Conservation (phyloP, 2,888 invertebrate genomes). For the Quadroppia sp. region DNA sequence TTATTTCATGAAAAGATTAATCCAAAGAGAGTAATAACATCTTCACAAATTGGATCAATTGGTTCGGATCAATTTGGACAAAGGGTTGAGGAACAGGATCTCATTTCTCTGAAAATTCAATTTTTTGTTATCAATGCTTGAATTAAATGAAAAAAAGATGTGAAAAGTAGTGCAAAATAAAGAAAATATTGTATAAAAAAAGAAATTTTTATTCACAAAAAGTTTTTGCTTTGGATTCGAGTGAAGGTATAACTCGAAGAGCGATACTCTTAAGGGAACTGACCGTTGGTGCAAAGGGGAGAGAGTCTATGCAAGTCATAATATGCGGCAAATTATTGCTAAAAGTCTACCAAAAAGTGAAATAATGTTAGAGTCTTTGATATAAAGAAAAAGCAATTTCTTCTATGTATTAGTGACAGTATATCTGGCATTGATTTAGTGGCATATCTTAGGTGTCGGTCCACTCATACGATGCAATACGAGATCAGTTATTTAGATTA, state of each 20-base stretch:
- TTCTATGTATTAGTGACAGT: not conserved
- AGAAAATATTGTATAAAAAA: no score
- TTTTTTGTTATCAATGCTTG: no score
- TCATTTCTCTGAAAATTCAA: no score
- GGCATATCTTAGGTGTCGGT: not conserved
- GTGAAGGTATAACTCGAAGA: not conserved
- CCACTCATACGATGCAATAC: slow-evolving; percentile 8
- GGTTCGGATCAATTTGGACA: no score
- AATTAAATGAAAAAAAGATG: no score
- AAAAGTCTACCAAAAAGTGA: not conserved
- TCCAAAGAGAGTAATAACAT: no score
- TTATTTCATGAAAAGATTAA: no score
- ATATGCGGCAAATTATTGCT: not conserved
- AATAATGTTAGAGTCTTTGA: not conserved
- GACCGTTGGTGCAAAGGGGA: slow-evolving; percentile 7
- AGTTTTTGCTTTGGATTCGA: not conserved
- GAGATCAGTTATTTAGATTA: slow-evolving; percentile 12
- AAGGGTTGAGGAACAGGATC: no score
- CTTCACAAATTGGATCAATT: no score
- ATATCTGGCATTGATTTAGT: slow-evolving; percentile 17
- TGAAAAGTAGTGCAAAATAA: no score
- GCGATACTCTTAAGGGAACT: not conserved
- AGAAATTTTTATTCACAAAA: no score
- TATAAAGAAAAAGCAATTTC: not conserved
- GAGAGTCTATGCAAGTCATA: not conserved